These are phyloP conservation scores for Archivesica marissinica DNA, from an alignment of 1,140 invertebrate genomes.

Conservation along the genomic window DNA sequence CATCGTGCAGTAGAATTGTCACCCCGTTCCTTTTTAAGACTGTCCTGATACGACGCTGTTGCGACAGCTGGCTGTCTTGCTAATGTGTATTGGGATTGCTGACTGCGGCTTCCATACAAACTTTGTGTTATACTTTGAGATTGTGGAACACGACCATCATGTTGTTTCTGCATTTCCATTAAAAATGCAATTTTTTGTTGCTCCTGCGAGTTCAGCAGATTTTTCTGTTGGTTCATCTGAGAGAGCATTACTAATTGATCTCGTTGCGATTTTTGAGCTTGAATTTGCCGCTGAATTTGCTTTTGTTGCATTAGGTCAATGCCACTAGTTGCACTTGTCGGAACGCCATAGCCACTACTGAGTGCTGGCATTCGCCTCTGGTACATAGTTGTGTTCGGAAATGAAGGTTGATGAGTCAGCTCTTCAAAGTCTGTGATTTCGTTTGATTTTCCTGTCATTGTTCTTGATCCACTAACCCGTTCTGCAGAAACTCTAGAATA, in stretches of 20 bases:
- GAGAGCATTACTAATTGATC: background rate
- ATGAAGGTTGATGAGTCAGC: background rate
- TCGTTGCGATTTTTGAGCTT: slow-evolving; percentile 18
- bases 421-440: background rate
- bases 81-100: background rate
- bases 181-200: slow-evolving; percentile 23
- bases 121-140: background rate
- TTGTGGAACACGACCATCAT: background rate
- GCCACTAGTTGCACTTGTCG: background rate
- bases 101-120: background rate
- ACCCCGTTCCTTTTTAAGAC: slow-evolving; percentile 1
- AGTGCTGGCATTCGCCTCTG: background rate
- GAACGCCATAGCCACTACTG: background rate
- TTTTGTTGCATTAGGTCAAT: slow-evolving; percentile 39
- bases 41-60: slow-evolving; percentile 1
- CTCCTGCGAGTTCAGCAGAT: background rate
- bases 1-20: background rate
- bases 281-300: background rate
- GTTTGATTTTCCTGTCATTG: background rate
- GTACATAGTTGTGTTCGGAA: background rate
- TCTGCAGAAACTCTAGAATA: background rate
- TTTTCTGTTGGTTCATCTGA: background rate
- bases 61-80: background rate
- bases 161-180: slow-evolving; percentile 36
- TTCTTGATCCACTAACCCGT: background rate